Base-by-base conservation (phyloP, 2,113 vertebrate genomes). In the Pipa parva region DNA sequence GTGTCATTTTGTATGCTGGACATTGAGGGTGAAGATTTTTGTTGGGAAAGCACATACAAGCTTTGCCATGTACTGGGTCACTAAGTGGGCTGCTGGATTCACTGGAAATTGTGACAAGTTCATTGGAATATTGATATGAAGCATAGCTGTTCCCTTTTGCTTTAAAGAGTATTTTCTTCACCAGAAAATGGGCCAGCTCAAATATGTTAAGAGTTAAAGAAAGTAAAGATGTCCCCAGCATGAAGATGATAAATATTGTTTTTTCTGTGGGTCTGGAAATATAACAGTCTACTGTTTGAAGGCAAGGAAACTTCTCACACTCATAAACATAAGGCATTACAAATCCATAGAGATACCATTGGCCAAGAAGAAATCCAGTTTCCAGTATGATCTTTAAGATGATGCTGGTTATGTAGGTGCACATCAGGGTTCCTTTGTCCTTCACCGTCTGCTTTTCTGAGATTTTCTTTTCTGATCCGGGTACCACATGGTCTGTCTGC, bases 161-260 rank as follows among this genome's bases (percentile, higher is more conserved):
- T 5, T 11, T 48, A 61, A 45, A 71, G 0, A 80, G n/a, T n/a
- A 87, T 49, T 45, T 42, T 71, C n/a, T 88, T 85, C 73, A 88
- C 87, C 24, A 93, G 76, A 59, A 98, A 87, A 63, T 94, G 79
- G 18, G 88, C 71, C 13, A 98, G 87, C 82, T 98, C 95, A 1
- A 91, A 17, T 8, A 97, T 51, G 79, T 98, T 98, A 70, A 98
- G 92, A 37, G 89, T 57, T 59, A 94, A 78, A 21, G 95, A 98
- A 61, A 98, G 45, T 7, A 76, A 59, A 1, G 93, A 91, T 3
- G 95, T 89, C 63, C 82, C 88, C 80, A 94, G 87, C 79, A 92
- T 95, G 85, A 97, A 98, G 76, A 98, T 83, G 77, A 93, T 97
- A 76, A 98, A 97, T 79, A 97, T 90, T 3, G 90, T 95, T 80